Evolutionary conservation across 2,888 invertebrate species (phyloP), one percentile per base, ranked within the genome.

Genomic region (Eristalis intricaria): DNA sequence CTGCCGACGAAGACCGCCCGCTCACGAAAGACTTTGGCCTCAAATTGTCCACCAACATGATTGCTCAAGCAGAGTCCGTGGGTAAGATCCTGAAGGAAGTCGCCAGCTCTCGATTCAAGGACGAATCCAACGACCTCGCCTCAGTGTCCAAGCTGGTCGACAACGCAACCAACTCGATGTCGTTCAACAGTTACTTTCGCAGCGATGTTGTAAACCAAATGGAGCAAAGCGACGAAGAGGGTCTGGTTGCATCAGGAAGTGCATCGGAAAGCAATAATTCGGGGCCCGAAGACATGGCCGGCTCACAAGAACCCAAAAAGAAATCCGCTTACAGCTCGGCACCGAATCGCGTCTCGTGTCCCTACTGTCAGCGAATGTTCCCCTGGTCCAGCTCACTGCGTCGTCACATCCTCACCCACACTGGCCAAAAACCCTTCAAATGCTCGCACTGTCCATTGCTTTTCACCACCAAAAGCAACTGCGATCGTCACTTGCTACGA

Each of bases 391-490:
- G 98, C 35, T 99, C 98, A 0, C 94, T 99, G 32, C 95, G 98
- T n/a, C 95, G 99, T 11, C 99, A 99, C 92, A 97, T 99, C 50
- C 90, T 93, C 7, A 99, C 99, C 0, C 99, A 99, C 92, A 99
- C 99, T 0, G 98, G 97, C 1, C 98, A 99, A 91, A 99, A 99
- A 91, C 99, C 99, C 0, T 99, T 97, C 94, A 98, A 98, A 91
- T 99, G 99, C 92, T 96, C 97, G 0, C 96, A 97, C 91, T 99
- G 99, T 91, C 97, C 97, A 0, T 94, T 99, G 10, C 95, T 98
- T 1, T 99, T 99, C 92, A 99, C 99, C 43, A 99, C 99, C 0
- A 99, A 99, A 92, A 98, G 98, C 10, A 99, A 99, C 93, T 98
- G 99, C 92, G 99, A 99, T 91, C 96, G 99, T 13, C 99, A 99